Evolutionary conservation across 2,888 invertebrate species (phyloP).

Genomic region (Unio delphinus): DNA sequence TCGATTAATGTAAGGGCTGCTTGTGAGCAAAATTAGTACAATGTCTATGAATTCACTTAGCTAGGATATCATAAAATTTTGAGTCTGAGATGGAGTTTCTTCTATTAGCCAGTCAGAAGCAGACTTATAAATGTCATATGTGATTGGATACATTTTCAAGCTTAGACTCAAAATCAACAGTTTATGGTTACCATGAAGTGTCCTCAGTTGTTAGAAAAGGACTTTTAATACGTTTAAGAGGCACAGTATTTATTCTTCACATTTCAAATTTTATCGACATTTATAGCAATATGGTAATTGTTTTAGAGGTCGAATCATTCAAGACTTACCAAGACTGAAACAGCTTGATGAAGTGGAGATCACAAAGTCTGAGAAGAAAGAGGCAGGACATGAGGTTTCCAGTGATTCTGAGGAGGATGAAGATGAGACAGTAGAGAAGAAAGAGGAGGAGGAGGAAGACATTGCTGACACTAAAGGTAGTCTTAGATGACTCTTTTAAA

Average conservation of each 20-base stretch:
- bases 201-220: background rate
- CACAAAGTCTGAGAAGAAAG: constrained; percentile 42
- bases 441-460: constrained; percentile 15
- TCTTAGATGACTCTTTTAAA: too few species aligned
- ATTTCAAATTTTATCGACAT: background rate
- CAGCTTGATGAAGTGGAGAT: constrained; percentile 57
- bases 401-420: constrained; percentile 48
- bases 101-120: too few species aligned
- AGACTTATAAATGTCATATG: too few species aligned
- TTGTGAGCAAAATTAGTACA: too few species aligned
- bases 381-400: constrained; percentile 42
- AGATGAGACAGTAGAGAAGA: constrained; percentile 19
- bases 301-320: constrained; percentile 45
- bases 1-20: too few species aligned
- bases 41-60: too few species aligned
- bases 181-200: background rate
- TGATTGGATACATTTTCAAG: too few species aligned
- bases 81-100: too few species aligned
- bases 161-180: too few species aligned
- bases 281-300: background rate
- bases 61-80: too few species aligned
- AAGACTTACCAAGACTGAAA: constrained; percentile 49
- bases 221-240: background rate
- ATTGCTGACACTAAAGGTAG: background rate
- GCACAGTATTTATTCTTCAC: background rate